Evolutionary conservation across 2,113 vertebrate genomes (phyloP), one percentile per base, ranked within the genome.

Genomic region (Dascyllus trimaculatus): DNA sequence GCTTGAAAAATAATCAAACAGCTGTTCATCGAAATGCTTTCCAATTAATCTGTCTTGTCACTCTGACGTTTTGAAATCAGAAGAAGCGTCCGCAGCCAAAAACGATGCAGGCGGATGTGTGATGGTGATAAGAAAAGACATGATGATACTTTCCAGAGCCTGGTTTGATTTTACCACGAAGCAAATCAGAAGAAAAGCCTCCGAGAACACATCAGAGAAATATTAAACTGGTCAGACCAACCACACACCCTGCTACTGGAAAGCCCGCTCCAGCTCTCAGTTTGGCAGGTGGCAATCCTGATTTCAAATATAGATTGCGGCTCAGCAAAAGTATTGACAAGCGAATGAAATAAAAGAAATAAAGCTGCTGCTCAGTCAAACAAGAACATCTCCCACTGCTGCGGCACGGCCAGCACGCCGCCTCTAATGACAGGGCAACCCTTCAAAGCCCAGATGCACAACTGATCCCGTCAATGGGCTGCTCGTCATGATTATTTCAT

Each of bases 401-500:
- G 38, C 0, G 14, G 32, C 13, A 10, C 32, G 43, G 49, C 25
- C 58, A 29, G 40, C 49, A 2, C 4, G 51, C 56, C 4, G 45
- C 22, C 68, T 71, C 29, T 58, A 68, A 74, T 73, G 67, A 79
- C 83, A 45, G 59, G 43, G 51, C 64, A 67, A 67, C 82, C 84
- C 19, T 62, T 65, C 38, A 57, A 71, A 80, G 54, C 19, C 43
- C 52, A 19, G 64, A 70, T 7, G 43, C 32, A 18, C 26, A 6
- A 68, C 56, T 24, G 75, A 69, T 75, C 60, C 61, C 21, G 58
- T 83, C 78, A 60, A 78, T 32, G 80, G 69, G 38, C 61, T 3
- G 35, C 68, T 58, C 18, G 69, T 81, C 82, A 81, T 83, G 67
- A 84, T 80, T 81, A 86, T 85, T 90, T 86, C 64, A 89, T 74